Conservation (phyloP, 2,113 vertebrate species). For the Oophaga pumilio region DNA sequence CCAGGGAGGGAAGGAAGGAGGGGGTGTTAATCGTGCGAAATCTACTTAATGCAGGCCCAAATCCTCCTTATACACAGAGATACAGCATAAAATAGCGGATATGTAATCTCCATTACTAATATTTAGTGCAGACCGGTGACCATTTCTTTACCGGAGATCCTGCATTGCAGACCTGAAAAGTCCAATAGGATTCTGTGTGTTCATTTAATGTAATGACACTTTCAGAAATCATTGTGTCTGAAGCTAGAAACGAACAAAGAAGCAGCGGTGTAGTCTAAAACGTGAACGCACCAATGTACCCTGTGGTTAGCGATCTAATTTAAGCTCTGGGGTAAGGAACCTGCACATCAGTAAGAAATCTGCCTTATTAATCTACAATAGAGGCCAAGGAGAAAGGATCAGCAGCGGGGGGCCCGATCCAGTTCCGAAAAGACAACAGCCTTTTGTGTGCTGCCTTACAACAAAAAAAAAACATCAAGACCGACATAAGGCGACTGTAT, state of each 20-base stretch:
- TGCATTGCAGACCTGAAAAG: constrained; percentile 52
- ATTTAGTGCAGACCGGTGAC: background rate
- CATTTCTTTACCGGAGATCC: background rate
- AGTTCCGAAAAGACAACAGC: background rate
- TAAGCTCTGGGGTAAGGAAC: background rate
- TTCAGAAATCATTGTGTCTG: constrained; percentile 15
- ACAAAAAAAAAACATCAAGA: background rate
- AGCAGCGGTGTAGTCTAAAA: background rate
- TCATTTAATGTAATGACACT: constrained; percentile 29
- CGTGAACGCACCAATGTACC: background rate
- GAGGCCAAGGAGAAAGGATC: background rate
- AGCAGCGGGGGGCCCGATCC: background rate
- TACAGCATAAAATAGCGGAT: background rate
- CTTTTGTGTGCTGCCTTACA: constrained; percentile 5
- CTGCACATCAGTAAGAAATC: background rate
- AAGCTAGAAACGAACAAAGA: constrained; percentile 31
- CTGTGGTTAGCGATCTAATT: background rate
- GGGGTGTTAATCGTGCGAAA: background rate
- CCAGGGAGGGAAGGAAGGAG: background rate
- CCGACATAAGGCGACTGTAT: background rate
- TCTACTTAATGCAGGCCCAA: background rate
- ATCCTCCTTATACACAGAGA: background rate
- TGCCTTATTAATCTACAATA: background rate
- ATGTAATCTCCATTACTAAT: background rate
- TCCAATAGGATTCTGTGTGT: constrained; percentile 34